These are phyloP conservation scores for Coecobrya sp. DNA, from an alignment of 2,888 invertebrate genomes.

Conservation along the genomic window DNA sequence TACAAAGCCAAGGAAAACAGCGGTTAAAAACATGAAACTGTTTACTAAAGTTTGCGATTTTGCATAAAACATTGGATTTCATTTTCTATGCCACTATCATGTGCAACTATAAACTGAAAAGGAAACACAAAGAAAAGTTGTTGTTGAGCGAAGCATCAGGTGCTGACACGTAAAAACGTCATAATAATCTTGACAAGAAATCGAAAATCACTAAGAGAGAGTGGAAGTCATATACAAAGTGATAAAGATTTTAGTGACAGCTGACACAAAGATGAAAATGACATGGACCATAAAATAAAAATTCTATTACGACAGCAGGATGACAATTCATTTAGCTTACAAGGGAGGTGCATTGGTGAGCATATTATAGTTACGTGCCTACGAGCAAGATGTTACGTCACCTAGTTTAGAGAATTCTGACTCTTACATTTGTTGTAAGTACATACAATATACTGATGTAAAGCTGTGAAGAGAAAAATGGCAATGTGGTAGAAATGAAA, in stretches of 20 bases:
- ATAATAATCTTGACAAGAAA: not conserved
- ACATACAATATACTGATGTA: no score
- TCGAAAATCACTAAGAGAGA: not conserved
- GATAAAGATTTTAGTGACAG: not conserved
- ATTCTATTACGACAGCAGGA: not conserved
- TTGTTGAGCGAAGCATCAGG: not conserved
- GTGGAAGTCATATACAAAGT: not conserved
- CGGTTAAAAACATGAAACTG: no score
- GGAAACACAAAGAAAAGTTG: not conserved
- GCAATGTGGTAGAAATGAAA: not conserved
- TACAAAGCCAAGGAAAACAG: no score
- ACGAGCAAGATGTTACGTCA: not conserved
- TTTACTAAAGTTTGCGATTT: no score
- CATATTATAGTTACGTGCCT: not conserved
- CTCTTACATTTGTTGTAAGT: not conserved
- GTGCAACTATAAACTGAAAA: not conserved
- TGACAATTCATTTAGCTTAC: conserved; percentile 21
- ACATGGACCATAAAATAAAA: not conserved
- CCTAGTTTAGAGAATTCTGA: not conserved
- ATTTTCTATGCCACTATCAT: not conserved
- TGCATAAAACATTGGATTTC: no score
- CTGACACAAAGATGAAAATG: conserved; percentile 17
- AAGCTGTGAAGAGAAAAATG: no score
- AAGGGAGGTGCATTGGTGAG: not conserved
- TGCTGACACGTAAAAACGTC: not conserved